Base-by-base conservation (phyloP, 2,888 invertebrate species). In the Vandiemenella viatica region DNA sequence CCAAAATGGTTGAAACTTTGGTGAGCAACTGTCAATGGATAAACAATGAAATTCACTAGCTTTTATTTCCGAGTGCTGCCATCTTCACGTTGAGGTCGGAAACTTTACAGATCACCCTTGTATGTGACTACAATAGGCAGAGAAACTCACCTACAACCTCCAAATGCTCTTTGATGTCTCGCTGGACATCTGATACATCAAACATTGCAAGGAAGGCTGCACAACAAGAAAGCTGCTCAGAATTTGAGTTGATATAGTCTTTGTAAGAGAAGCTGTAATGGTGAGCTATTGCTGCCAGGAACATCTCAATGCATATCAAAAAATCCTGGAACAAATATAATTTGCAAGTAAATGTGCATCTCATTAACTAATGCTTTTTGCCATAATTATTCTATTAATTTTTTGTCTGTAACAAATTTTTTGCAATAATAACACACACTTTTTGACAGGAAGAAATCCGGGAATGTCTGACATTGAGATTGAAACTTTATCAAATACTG, bases 241-340 rank as follows among this genome's bases (percentile, higher is more conserved):
- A 56, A 17, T 55, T 41, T 47, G 62, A 56, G 56, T 71, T 68
- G 16, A 84, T 75, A 63, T 79, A 96, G 37, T 89, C 88, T 63
- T 83, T 80, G 66, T 92, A 88, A n/a, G 92, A 88, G 67, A 96
- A 96, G 61, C 91, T 89, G 67, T 87, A 95, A 65, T 91, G 90
- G 66, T 96, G 95, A 0, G 92, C 95, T 19, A 95, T 78, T 1
- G 95, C 91, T 19, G 95, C 95, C 59, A 95, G 65, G 64, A 95
- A 93, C 96, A 96, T 96, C 73, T 96, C 96, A 61, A 96, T 89
- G 65, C 96, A 96, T 57, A 96, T 92, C 49, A 91, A 70, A 68
- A 96, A 93, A 70, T 96, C 89, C 83, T 93, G 73, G 16, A 73
- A 71, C 51, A 50, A 56, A 13, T 6, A 5, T 5, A 42, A 42